Conservation (phyloP, 2,113 vertebrate genomes). For the Phylloscopus whistleri region DNA sequence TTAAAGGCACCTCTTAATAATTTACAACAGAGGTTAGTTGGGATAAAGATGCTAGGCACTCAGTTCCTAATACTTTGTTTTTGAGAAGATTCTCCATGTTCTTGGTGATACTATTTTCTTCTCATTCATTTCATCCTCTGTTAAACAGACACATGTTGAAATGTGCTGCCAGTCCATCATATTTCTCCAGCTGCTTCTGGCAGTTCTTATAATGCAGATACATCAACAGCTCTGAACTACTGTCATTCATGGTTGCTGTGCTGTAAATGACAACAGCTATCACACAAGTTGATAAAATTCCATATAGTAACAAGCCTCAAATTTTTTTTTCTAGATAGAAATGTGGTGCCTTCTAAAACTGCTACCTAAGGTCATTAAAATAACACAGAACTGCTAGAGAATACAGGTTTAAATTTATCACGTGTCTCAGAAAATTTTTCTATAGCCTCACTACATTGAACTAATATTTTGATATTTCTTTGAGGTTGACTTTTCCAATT, state of each 20-base stretch:
- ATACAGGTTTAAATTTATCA: neutral
- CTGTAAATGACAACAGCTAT: neutral
- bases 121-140: neutral
- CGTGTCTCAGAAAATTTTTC: fast-evolving
- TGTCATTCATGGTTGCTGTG: neutral
- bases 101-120: neutral
- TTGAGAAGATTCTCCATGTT: neutral
- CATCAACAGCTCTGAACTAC: neutral
- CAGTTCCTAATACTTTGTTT: neutral
- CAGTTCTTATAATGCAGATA: neutral
- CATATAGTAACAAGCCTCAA: neutral
- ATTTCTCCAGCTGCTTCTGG: neutral
- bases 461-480: neutral
- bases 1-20: neutral
- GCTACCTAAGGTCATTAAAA: neutral
- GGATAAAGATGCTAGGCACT: neutral
- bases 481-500: neutral
- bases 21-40: neutral
- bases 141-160: neutral
- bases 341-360: neutral
- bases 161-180: neutral
- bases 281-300: neutral
- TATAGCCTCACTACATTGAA: neutral
- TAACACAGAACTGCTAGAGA: neutral
- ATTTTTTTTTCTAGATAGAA: neutral